phyloP scores from a whole-genome alignment of 2,888 invertebrate species.

The Torymus aiolomorphi region DNA sequence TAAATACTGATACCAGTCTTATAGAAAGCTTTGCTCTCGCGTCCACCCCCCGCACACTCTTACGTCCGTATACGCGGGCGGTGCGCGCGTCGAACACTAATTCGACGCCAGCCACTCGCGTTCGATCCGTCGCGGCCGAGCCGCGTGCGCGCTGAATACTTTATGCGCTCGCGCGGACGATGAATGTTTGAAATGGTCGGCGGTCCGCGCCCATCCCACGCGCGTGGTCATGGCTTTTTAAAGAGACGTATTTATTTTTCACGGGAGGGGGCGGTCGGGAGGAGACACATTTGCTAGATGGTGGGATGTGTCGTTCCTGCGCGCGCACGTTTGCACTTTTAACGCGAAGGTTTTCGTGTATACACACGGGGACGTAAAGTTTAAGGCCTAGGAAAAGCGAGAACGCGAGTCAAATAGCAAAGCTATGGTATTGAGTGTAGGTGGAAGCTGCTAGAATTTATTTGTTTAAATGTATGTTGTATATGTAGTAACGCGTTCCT shows the following conservation, averaged over 20 bases:
- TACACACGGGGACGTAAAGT: no score
- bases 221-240: constrained; percentile 28
- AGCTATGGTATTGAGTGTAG: no score
- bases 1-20: constrained; percentile 59
- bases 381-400: no score
- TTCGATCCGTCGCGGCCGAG: background rate
- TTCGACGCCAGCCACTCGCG: constrained; percentile 16
- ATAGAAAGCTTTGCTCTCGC: constrained; percentile 48
- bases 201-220: background rate
- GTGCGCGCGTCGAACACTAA: constrained; percentile 27
- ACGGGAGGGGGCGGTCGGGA: background rate
- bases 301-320: no score
- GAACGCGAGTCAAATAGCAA: no score
- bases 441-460: no score
- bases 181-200: constrained; percentile 26
- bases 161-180: constrained; percentile 7
- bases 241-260: constrained; percentile 35
- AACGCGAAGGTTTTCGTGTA: no score
- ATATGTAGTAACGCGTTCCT: background rate
- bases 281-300: no score
- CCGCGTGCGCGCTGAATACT: constrained; percentile 28
- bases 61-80: constrained; percentile 8
- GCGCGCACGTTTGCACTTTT: no score
- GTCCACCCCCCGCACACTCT: constrained; percentile 12
- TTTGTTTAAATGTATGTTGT: background rate